Conservation (phyloP, 64 coral and sea anemone species). For the Montipora foliosa region DNA sequence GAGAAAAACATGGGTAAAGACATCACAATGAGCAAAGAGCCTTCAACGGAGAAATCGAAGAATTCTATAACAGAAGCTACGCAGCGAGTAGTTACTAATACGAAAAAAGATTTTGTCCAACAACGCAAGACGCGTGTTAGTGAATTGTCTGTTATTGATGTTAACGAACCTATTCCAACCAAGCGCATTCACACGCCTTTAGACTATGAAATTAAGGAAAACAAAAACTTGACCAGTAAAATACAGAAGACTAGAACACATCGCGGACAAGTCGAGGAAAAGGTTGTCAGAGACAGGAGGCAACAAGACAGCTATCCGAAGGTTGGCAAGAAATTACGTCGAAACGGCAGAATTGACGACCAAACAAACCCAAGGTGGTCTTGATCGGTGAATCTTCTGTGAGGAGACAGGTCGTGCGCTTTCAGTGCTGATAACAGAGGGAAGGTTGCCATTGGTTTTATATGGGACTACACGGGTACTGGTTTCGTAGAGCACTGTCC, state of each 20-base stretch:
- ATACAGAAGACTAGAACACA: slow-evolving; percentile 30
- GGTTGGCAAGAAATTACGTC: background rate
- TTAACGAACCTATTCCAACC: slow-evolving; percentile 15
- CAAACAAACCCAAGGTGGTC: slow-evolving; percentile 21
- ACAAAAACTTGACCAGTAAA: background rate
- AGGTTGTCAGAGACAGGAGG: background rate
- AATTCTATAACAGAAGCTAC: background rate
- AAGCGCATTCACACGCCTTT: background rate
- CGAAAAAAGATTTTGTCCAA: background rate
- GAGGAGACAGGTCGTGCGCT: background rate
- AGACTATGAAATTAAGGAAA: background rate
- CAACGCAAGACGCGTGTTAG: slow-evolving; percentile 34
- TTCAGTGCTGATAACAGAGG: background rate
- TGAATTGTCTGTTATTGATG: slow-evolving; percentile 39
- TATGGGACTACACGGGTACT: no score
- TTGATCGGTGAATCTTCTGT: background rate
- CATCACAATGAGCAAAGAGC: background rate
- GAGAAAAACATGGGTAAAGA: background rate
- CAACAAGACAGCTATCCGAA: slow-evolving; percentile 4
- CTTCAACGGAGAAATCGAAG: slow-evolving; percentile 6
- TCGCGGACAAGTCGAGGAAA: background rate
- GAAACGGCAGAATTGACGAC: background rate
- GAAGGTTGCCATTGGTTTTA: no score
- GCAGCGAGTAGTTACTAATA: background rate
- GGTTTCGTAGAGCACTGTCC: no score